Percentiles rank a stretch among this genome's conserved stretches.
Evolutionary conservation across 1,140 invertebrate species (phyloP).

Genomic region (Aphaenogaster rudis): DNA sequence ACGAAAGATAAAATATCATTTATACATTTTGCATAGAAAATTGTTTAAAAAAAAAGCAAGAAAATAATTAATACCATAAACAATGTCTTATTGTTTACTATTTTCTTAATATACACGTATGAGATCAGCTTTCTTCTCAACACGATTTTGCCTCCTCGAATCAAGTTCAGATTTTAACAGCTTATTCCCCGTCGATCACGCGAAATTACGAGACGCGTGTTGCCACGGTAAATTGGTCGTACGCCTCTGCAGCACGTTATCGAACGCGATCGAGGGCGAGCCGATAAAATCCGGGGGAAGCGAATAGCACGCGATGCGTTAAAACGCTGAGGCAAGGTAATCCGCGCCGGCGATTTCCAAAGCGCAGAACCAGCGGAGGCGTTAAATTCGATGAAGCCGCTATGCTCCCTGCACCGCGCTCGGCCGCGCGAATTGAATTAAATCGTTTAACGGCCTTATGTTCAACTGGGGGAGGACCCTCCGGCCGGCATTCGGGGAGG

Average conservation of each 20-base stretch:
- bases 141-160: background rate
- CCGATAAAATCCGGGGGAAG: background rate
- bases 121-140: background rate
- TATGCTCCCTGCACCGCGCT: conserved; percentile 52
- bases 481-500: conserved; percentile 81
- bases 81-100: background rate
- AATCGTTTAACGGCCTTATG: conserved; percentile 86
- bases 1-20: background rate
- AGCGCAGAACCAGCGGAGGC: conserved; percentile 80
- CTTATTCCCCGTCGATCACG: conserved; percentile 33
- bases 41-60: background rate
- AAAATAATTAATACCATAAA: background rate
- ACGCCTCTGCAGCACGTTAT: conserved; percentile 2
- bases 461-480: conserved; percentile 83
- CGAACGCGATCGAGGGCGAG: conserved; percentile 1
- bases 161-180: conserved; percentile 6
- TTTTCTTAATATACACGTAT: background rate
- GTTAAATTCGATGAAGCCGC: conserved; percentile 81
- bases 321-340: conserved; percentile 74
- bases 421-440: conserved; percentile 84
- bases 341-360: conserved; percentile 66
- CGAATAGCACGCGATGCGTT: conserved; percentile 45
- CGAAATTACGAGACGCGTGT: conserved; percentile 28
- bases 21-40: background rate
- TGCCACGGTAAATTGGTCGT: conserved; percentile 7